A percentile compares a stretch with the other conserved stretches of the same genome.
Conservation (phyloP, 1,140 invertebrate genomes). For the Tetragnatha versicolor region DNA sequence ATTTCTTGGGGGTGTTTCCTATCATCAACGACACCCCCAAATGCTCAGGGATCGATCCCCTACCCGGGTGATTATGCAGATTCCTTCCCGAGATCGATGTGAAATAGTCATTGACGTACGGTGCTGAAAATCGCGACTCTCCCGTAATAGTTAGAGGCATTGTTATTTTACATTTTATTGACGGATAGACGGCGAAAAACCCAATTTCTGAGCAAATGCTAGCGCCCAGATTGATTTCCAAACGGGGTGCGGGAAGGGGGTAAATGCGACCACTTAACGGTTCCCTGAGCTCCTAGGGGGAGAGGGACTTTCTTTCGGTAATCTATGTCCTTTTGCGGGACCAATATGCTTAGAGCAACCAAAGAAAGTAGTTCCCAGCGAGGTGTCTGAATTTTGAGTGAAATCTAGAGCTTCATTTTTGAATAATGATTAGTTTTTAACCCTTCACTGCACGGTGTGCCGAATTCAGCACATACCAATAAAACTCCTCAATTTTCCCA, state of each 20-base stretch:
- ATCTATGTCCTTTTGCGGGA: no score
- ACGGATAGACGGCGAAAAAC: constrained; percentile 40
- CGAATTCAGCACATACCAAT: no score
- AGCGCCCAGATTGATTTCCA: constrained; percentile 33
- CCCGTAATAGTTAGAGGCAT: constrained; percentile 44
- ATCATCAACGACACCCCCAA: constrained; percentile 5
- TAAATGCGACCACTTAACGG: constrained; percentile 28
- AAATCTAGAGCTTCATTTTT: no score
- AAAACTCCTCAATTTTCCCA: no score
- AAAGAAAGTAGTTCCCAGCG: no score
- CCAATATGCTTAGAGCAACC: no score
- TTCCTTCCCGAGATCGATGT: constrained; percentile 38
- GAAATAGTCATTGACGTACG: constrained; percentile 44
- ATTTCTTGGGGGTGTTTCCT: constrained; percentile 25
- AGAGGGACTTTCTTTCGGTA: no score
- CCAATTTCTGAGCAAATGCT: constrained; percentile 47
- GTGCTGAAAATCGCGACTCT: constrained; percentile 36
- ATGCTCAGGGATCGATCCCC: constrained; percentile 34
- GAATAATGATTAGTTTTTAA: no score
- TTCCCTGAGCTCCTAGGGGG: no score
- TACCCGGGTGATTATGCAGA: constrained; percentile 48
- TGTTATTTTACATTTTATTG: constrained; percentile 53
- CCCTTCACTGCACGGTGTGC: no score
- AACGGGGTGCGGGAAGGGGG: not conserved
- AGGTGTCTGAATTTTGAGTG: no score